Evolutionary conservation across 2,113 vertebrate species (phyloP).

Genomic region (Neolamprologus fasciatus): DNA sequence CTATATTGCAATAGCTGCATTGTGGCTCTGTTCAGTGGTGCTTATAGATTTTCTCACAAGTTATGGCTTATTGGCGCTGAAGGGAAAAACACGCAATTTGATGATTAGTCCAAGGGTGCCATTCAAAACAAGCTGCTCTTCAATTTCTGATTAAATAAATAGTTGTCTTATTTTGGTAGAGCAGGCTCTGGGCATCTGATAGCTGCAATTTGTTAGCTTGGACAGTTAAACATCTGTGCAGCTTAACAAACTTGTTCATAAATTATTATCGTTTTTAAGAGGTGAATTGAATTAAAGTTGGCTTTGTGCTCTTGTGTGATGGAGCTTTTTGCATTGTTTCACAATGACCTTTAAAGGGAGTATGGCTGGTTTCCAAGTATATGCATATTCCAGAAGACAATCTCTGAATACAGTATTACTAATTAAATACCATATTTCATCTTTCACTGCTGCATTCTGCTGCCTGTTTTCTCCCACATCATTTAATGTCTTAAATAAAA

Average conservation of each 20-base stretch:
- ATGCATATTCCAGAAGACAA: neutral
- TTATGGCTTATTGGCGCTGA: neutral
- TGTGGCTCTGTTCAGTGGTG: neutral
- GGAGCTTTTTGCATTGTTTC: neutral
- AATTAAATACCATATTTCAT: neutral
- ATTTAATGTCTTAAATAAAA: neutral
- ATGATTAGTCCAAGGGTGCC: neutral
- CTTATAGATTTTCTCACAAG: neutral
- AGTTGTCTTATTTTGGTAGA: neutral
- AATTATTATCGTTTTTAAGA: neutral
- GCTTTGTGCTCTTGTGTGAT: neutral
- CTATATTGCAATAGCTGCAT: neutral
- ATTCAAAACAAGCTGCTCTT: neutral
- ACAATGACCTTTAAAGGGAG: neutral
- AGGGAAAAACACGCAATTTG: neutral
- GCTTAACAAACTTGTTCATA: neutral
- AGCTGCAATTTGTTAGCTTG: slow-evolving; percentile 34
- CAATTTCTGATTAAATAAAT: neutral
- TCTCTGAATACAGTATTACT: neutral
- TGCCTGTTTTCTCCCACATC: neutral
- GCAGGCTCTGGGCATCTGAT: slow-evolving; percentile 22
- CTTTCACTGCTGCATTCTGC: neutral
- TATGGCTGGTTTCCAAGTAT: neutral
- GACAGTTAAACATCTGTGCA: slow-evolving; percentile 28
- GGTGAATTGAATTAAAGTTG: neutral